These are phyloP conservation scores for Camptogramma bilineatum DNA, from an alignment of 2,888 invertebrate genomes.

Conservation along the genomic window DNA sequence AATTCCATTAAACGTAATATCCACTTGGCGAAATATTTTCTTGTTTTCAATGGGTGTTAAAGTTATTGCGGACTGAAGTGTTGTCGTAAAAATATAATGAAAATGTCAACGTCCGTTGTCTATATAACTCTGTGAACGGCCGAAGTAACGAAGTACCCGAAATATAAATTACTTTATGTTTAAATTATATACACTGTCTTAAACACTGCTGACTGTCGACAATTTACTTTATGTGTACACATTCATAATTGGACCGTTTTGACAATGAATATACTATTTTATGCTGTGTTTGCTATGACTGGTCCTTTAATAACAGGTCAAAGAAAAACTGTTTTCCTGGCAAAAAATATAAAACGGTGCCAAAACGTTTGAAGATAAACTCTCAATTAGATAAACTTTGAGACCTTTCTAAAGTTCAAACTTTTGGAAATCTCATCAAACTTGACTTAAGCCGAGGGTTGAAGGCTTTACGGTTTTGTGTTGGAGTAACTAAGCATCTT, in stretches of 20 bases:
- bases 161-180: neutral
- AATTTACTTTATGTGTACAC: neutral
- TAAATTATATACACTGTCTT: neutral
- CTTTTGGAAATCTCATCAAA: slow-evolving; percentile 35
- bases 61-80: slow-evolving; percentile 55
- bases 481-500: slow-evolving; percentile 6
- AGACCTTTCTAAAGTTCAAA: slow-evolving; percentile 33
- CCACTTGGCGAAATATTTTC: slow-evolving; percentile 50
- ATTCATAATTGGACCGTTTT: neutral
- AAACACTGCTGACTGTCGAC: neutral
- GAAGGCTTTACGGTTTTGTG: slow-evolving; percentile 19
- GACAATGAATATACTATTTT: neutral
- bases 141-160: neutral
- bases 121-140: slow-evolving; percentile 35
- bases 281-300: neutral
- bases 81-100: slow-evolving; percentile 64
- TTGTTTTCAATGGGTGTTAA: slow-evolving; percentile 54
- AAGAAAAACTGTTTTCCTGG: neutral
- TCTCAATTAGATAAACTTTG: slow-evolving; percentile 31
- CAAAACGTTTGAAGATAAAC: slow-evolving; percentile 13
- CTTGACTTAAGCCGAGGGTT: slow-evolving; percentile 33
- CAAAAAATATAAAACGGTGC: neutral
- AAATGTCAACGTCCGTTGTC: slow-evolving; percentile 54
- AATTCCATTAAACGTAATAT: slow-evolving; percentile 51
- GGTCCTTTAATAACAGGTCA: neutral